Percentiles rank a stretch among this genome's conserved stretches.
These are phyloP conservation scores for Eurosta solidaginis DNA, from an alignment of 1,140 invertebrate genomes.

Conservation along the genomic window DNA sequence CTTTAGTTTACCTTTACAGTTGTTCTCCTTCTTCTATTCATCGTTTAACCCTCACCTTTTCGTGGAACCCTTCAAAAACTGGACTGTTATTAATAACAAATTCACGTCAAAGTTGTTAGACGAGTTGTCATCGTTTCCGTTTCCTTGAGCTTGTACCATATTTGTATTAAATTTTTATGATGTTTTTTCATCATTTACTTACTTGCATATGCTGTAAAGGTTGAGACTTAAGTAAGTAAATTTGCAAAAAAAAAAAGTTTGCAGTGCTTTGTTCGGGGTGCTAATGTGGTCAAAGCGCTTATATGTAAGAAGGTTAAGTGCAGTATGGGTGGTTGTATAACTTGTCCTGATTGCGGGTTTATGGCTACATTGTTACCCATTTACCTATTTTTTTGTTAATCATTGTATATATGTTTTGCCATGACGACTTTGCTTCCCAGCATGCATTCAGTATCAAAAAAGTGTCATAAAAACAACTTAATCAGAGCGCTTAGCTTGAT, in stretches of 20 bases:
- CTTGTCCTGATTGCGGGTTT: neutral
- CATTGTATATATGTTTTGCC: neutral
- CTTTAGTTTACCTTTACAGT: neutral
- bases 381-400: neutral
- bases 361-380: neutral
- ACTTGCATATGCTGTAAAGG: neutral
- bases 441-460: too few relatives aligned
- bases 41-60: too few relatives aligned
- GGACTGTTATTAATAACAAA: neutral
- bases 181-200: conserved; percentile 5
- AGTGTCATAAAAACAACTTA: too few relatives aligned
- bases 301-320: neutral
- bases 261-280: too few relatives aligned
- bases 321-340: neutral
- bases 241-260: too few relatives aligned
- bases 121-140: conserved; percentile 58
- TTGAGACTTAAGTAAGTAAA: neutral
- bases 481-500: too few relatives aligned
- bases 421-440: neutral
- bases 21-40: neutral
- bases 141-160: too few relatives aligned
- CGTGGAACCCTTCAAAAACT: too few relatives aligned
- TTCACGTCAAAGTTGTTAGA: conserved; percentile 47
- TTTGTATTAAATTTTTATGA: conserved; percentile 27
- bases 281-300: too few relatives aligned